Percentiles rank a stretch among this genome's conserved stretches.
Conservation (phyloP, 30 jellyfish, hydroid and myxozoan genomes). For the Pseudorhiza aurosa region DNA sequence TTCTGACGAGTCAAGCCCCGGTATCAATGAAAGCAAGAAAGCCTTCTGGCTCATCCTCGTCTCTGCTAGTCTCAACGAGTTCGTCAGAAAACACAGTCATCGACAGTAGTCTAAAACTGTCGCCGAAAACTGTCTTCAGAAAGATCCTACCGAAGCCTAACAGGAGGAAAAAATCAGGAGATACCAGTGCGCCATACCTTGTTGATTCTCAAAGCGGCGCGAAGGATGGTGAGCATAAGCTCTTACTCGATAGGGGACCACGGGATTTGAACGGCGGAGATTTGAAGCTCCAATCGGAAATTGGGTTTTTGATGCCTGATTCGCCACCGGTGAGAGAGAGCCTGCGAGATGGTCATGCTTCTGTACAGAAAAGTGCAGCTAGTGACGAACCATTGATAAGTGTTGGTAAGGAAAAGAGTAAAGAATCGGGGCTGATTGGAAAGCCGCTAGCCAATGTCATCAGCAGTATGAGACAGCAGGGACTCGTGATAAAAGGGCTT, state of each 20-base stretch:
- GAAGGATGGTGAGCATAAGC: background rate
- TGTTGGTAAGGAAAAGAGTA: background rate
- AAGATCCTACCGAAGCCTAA: slow-evolving; percentile 73
- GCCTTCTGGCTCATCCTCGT: background rate
- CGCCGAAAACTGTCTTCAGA: slow-evolving; percentile 46
- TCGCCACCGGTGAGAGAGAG: background rate
- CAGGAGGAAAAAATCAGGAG: background rate
- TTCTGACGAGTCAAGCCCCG: background rate
- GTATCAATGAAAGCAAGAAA: background rate
- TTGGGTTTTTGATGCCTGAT: background rate
- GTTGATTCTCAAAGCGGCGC: background rate
- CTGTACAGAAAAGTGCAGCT: too few relatives aligned
- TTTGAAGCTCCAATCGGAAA: background rate
- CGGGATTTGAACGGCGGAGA: background rate
- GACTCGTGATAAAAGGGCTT: slow-evolving; percentile 21
- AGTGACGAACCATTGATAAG: too few relatives aligned
- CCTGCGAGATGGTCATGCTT: too few relatives aligned
- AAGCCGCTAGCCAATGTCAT: slow-evolving; percentile 22
- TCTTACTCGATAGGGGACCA: too few relatives aligned
- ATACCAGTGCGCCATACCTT: background rate
- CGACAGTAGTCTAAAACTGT: background rate
- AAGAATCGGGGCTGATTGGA: background rate
- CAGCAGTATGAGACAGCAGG: slow-evolving; percentile 33
- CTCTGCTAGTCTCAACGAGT: slow-evolving; percentile 7
- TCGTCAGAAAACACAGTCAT: background rate